Evolutionary conservation across 2,888 invertebrate species (phyloP).

Genomic region (Drosophila limbata): DNA sequence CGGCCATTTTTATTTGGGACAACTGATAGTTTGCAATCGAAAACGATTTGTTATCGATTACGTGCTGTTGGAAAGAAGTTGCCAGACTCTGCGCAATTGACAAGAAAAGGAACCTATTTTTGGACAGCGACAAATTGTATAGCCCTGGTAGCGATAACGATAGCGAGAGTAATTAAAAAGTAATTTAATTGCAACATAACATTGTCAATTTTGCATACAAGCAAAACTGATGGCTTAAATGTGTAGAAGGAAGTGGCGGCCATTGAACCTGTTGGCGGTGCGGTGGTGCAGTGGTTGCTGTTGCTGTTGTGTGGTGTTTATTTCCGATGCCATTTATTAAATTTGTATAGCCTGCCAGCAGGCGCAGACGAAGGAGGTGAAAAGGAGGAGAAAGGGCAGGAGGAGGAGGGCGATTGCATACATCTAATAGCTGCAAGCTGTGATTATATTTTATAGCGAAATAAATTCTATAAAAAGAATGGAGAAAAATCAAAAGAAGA

Average conservation of each 20-base stretch:
- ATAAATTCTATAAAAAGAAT: slow-evolving; percentile 58
- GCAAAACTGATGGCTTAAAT: slow-evolving; percentile 5
- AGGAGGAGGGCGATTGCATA: slow-evolving; percentile 26
- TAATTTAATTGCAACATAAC: slow-evolving; percentile 3
- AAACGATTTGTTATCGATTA: slow-evolving; percentile 1
- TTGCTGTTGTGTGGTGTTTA: slow-evolving; percentile 17
- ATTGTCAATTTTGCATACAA: neutral
- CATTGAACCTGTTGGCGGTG: slow-evolving; percentile 45
- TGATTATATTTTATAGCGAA: slow-evolving; percentile 69
- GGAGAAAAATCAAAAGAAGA: neutral
- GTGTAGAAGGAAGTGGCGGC: slow-evolving; percentile 32
- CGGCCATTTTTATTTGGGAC: slow-evolving; percentile 5
- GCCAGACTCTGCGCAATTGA: neutral
- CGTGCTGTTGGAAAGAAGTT: neutral
- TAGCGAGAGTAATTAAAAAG: neutral
- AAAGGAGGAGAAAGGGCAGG: slow-evolving; percentile 31
- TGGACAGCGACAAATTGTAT: neutral
- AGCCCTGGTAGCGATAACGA: slow-evolving; percentile 7
- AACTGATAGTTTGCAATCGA: slow-evolving; percentile 1
- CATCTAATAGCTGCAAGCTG: slow-evolving; percentile 66
- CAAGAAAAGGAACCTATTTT: too few species aligned
- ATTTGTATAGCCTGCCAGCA: slow-evolving; percentile 57
- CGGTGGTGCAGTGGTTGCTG: slow-evolving; percentile 2
- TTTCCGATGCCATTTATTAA: slow-evolving; percentile 38
- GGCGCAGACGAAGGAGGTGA: slow-evolving; percentile 34